Evolutionary conservation across 2,797 vertebrate species (phyloP).

Genomic region (Ptychadena robeensis): DNA sequence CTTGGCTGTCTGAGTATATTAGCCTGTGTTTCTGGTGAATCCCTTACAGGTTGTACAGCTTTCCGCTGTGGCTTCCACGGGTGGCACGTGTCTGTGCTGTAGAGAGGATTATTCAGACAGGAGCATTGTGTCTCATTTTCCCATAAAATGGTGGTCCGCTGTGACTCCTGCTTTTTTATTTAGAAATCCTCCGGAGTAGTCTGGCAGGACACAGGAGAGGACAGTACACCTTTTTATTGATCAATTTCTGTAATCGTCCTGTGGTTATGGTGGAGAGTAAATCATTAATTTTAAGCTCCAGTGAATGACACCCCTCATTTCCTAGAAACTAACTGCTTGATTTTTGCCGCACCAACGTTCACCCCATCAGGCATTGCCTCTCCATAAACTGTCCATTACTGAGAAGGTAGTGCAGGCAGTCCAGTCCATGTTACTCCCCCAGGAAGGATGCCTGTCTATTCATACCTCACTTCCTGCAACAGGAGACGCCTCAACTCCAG

Average conservation of each 20-base stretch:
- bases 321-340: constrained; percentile 77
- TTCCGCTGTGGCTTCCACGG: not conserved
- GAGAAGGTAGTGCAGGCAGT: constrained; percentile 99
- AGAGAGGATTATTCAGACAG: constrained; percentile 27
- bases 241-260: constrained; percentile 13
- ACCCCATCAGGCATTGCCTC: constrained; percentile 87
- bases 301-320: constrained; percentile 73
- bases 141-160: constrained; percentile 38
- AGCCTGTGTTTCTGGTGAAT: not conserved
- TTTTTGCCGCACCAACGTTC: constrained; percentile 72
- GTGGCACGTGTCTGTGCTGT: not conserved
- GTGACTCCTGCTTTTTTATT: not conserved
- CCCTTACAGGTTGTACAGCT: too few species aligned
- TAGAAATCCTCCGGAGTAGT: not conserved
- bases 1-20: constrained; percentile 30
- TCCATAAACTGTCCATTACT: constrained; percentile 98
- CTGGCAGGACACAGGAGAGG: constrained; percentile 5
- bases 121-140: constrained; percentile 28
- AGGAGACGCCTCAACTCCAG: constrained; percentile 95
- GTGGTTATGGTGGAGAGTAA: constrained; percentile 15
- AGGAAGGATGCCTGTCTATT: constrained; percentile 98
- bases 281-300: constrained; percentile 66
- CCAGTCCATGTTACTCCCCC: constrained; percentile 98
- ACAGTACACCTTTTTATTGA: constrained; percentile 42
- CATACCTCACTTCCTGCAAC: constrained; percentile 96